Evolutionary conservation across 2,888 invertebrate species (phyloP).

Genomic region (Hirtodrosophila confusa): DNA sequence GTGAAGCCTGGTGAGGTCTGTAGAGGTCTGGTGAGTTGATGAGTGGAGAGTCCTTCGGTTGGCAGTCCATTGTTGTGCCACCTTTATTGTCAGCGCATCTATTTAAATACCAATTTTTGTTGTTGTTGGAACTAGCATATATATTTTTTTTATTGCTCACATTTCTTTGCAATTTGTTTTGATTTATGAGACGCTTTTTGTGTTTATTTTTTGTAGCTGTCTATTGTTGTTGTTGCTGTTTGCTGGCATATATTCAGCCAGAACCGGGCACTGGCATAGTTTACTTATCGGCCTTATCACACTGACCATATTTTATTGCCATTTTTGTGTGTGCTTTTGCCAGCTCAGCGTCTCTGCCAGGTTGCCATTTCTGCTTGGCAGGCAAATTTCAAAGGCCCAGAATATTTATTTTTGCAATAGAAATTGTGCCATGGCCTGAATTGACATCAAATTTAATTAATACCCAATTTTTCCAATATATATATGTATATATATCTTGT

Average conservation of each 20-base stretch:
- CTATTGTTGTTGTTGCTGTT: constrained; percentile 32
- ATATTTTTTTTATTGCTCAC: constrained; percentile 31
- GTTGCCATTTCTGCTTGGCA: constrained; percentile 48
- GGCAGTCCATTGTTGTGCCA: constrained; percentile 37
- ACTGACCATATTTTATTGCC: constrained; percentile 63
- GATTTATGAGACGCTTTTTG: constrained; percentile 62
- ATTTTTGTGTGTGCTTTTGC: constrained; percentile 23
- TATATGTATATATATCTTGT: constrained; percentile 1
- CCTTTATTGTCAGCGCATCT: constrained; percentile 43
- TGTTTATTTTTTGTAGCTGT: constrained; percentile 15
- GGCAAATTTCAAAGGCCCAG: constrained; percentile 56
- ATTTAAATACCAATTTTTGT: constrained; percentile 46
- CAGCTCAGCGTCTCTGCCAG: constrained; percentile 25
- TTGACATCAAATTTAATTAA: constrained; percentile 59
- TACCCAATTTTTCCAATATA: constrained; percentile 28
- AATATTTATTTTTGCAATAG: constrained; percentile 15
- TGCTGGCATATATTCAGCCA: constrained; percentile 13
- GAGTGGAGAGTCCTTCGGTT: constrained; percentile 23
- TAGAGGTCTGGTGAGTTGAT: constrained; percentile 15
- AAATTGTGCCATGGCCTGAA: constrained; percentile 25
- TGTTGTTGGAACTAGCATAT: constrained; percentile 1
- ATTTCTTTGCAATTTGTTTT: constrained; percentile 63
- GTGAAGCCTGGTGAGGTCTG: too few relatives aligned
- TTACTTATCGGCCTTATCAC: constrained; percentile 67
- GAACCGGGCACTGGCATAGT: constrained; percentile 41